These are phyloP conservation scores for Marcusenius ussheri DNA, from an alignment of 2,113 vertebrate species.

Conservation along the genomic window DNA sequence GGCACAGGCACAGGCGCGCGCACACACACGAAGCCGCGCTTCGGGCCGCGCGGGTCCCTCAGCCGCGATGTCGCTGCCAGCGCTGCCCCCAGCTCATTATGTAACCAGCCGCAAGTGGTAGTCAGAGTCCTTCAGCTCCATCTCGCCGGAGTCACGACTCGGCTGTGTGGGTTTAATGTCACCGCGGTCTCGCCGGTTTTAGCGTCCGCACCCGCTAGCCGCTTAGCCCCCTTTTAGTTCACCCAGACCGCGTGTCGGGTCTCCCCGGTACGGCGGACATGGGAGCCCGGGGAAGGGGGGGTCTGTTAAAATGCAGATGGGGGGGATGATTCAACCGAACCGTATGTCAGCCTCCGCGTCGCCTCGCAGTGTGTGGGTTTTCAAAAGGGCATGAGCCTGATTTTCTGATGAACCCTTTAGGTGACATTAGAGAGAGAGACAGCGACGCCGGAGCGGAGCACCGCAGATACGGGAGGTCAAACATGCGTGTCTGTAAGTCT, in stretches of 20 bases:
- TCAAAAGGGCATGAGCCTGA: neutral
- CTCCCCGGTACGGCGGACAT: neutral
- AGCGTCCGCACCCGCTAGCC: constrained; percentile 23
- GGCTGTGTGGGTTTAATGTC: constrained; percentile 49
- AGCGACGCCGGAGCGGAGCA: constrained; percentile 7
- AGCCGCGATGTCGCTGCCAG: constrained; percentile 54
- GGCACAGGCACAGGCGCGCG: constrained; percentile 23
- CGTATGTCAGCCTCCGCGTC: constrained; percentile 15
- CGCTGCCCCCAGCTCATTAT: constrained; percentile 51
- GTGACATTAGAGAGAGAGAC: neutral
- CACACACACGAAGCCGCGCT: constrained; percentile 23
- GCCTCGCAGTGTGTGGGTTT: constrained; percentile 25
- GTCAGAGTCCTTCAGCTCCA: constrained; percentile 68
- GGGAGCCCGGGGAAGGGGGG: neutral
- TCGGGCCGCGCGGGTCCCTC: constrained; percentile 45
- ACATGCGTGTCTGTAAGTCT: constrained; percentile 51
- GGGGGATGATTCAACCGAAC: constrained; percentile 21
- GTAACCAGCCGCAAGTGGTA: constrained; percentile 54
- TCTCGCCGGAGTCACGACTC: constrained; percentile 63
- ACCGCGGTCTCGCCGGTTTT: constrained; percentile 29
- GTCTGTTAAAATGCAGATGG: constrained; percentile 39
- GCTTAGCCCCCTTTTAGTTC: constrained; percentile 22
- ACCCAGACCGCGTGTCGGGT: neutral
- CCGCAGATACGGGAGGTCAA: constrained; percentile 52
- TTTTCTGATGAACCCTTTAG: constrained; percentile 20